A percentile compares a stretch with the other conserved stretches of the same genome.
phyloP scores from a whole-genome alignment of 2,888 invertebrate species.

The Microctonus brassicae region DNA sequence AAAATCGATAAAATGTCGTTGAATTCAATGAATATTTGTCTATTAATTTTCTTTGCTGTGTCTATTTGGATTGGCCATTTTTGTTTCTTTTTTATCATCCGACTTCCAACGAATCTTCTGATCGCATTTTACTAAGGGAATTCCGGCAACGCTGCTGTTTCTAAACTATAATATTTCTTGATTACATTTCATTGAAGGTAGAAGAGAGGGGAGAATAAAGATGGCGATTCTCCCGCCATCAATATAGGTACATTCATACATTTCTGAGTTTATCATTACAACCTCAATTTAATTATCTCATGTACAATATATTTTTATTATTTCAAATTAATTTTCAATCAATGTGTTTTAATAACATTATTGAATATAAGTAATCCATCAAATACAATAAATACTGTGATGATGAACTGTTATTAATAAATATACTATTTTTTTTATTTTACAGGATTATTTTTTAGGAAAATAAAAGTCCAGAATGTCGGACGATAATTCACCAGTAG shows the following conservation, averaged over 20 bases:
- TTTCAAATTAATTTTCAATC: background rate
- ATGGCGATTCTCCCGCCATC: slow-evolving; percentile 33
- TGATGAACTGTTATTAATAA: too few relatives aligned
- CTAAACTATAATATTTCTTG: slow-evolving; percentile 26
- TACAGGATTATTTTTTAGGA: slow-evolving; percentile 34
- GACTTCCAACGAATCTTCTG: background rate
- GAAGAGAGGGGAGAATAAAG: slow-evolving; percentile 21
- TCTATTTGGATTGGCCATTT: background rate
- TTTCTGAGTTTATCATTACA: slow-evolving; percentile 4
- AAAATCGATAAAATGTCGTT: slow-evolving; percentile 29
- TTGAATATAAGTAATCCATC: background rate
- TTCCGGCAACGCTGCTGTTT: slow-evolving; percentile 20
- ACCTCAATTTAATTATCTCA: background rate
- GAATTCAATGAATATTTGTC: background rate
- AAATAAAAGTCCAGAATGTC: slow-evolving; percentile 58
- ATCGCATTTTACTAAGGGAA: slow-evolving; percentile 5
- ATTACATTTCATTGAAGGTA: slow-evolving; percentile 23
- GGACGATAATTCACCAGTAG: slow-evolving; percentile 66
- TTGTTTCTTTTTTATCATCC: background rate
- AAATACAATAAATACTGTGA: too few relatives aligned
- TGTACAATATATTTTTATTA: background rate
- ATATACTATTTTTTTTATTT: too few relatives aligned
- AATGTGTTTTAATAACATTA: background rate
- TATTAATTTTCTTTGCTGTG: background rate
- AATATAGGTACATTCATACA: slow-evolving; percentile 15